A percentile compares a stretch with the other conserved stretches of the same genome.
Evolutionary conservation across 2,888 invertebrate genomes (phyloP).

Genomic region (Synanthedon myopaeformis): DNA sequence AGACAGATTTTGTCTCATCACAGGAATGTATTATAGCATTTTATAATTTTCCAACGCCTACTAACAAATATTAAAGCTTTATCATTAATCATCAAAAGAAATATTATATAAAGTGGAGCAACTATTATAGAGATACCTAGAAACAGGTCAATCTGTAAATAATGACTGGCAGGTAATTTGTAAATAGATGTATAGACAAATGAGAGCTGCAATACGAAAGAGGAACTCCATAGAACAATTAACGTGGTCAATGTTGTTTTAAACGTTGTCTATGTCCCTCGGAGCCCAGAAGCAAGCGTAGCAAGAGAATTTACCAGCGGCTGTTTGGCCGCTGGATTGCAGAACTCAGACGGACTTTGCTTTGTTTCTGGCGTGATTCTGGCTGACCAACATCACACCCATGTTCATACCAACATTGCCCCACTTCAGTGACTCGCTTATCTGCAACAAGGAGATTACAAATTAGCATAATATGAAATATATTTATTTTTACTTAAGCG

Average conservation of each 20-base stretch:
- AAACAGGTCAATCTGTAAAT: background rate
- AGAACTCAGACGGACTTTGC: constrained; percentile 60
- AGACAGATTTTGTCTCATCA: constrained; percentile 27
- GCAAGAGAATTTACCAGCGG: constrained; percentile 48
- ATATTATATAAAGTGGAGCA: background rate
- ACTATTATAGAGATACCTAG: background rate
- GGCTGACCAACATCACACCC: constrained; percentile 72
- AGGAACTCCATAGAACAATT: constrained; percentile 4
- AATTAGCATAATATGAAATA: background rate
- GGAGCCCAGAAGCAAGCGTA: constrained; percentile 53
- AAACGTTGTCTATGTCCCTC: constrained; percentile 11
- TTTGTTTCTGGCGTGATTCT: constrained; percentile 38
- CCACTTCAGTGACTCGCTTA: constrained; percentile 79
- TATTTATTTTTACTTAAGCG: background rate
- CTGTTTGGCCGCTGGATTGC: constrained; percentile 35
- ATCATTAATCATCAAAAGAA: background rate
- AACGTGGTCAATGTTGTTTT: constrained; percentile 1
- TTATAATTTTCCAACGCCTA: background rate
- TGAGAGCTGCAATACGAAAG: constrained; percentile 8
- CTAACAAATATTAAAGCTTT: constrained; percentile 6
- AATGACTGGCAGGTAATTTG: background rate
- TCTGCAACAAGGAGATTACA: constrained; percentile 63
- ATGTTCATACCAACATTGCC: constrained; percentile 78
- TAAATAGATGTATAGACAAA: background rate
- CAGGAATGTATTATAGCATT: constrained; percentile 13